phyloP scores from a whole-genome alignment of 2,888 invertebrate genomes.

The Choreutis nemorana region DNA sequence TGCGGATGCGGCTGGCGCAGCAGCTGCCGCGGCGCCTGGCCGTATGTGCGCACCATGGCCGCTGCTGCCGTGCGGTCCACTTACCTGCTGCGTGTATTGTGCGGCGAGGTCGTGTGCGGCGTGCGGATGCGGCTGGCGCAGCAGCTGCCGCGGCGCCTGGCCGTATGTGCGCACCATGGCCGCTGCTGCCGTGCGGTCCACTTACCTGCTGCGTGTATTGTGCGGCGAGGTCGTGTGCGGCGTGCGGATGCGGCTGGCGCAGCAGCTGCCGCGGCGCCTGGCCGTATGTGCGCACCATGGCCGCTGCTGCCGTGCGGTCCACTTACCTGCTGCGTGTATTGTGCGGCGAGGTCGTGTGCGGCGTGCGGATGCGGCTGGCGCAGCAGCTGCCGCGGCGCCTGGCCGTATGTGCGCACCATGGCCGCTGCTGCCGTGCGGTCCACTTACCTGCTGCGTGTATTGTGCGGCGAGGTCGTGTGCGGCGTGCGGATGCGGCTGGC shows the following conservation, averaged over 20 bases:
- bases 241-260: slow-evolving; percentile 78
- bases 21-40: slow-evolving; percentile 76
- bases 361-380: no score
- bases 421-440: no score
- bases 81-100: slow-evolving; percentile 5
- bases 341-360: no score
- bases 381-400: no score
- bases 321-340: no score
- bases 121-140: not conserved
- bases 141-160: slow-evolving; percentile 73
- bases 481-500: slow-evolving; percentile 4
- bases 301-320: no score
- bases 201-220: slow-evolving; percentile 12
- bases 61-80: slow-evolving; percentile 73
- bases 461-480: no score
- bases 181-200: slow-evolving; percentile 73
- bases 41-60: slow-evolving; percentile 78
- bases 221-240: slow-evolving; percentile 26
- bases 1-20: not conserved
- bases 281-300: no score
- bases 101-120: not conserved
- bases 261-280: no score
- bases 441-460: no score
- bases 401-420: no score
- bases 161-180: slow-evolving; percentile 80